Base-by-base conservation (phyloP, 2,113 vertebrate species). In the Murina feae region DNA sequence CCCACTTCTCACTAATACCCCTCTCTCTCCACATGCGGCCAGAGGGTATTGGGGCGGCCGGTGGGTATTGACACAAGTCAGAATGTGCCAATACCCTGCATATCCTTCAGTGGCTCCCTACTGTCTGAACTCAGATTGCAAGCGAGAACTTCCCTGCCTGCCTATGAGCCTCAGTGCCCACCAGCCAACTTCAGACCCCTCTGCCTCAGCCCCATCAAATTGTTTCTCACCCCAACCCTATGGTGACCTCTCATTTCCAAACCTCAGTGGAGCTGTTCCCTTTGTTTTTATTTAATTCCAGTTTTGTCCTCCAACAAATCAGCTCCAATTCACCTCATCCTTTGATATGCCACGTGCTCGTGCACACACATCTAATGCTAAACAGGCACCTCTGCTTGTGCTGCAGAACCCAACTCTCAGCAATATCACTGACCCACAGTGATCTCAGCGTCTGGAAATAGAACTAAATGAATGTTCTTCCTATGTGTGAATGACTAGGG, bases 1-100 rank as follows among this genome's bases (percentile, higher is more conserved):
- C 49, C 20, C 16, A 4, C 74, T 18, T 72, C 28, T 63, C 80
- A 63, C 10, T 9, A 28, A 80, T 0, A 5, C 3, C 28, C 13
- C 8, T 49, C 44, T 8, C 44, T 39, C 68, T 47, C 47, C 35
- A 16, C n/a, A 32, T 60, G 28, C 5, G 11, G 53, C 10, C 30
- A 47, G 16, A 39, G 4, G 11, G 23, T 49, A 28, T 55, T 76
- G 58, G n/a, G n/a, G 28, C 5, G 11, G 53, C 10, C 30, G 39
- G 16, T n/a, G 4, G 11, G 23, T 49, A 28, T 55, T 76, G 58
- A 32, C 1, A 6, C 11, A 13, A 4, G 21, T 65, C 51, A 83
- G 17, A 44, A 47, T 0, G 1, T 28, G 4, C 37, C 51, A 16
- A 8, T 2, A 2, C 21, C 11, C 47, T 7, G 2, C 4, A 5